Percentiles rank a stretch among this genome's conserved stretches.
phyloP scores from a whole-genome alignment of 2,797 vertebrate genomes.

The Manis crassicaudata region DNA sequence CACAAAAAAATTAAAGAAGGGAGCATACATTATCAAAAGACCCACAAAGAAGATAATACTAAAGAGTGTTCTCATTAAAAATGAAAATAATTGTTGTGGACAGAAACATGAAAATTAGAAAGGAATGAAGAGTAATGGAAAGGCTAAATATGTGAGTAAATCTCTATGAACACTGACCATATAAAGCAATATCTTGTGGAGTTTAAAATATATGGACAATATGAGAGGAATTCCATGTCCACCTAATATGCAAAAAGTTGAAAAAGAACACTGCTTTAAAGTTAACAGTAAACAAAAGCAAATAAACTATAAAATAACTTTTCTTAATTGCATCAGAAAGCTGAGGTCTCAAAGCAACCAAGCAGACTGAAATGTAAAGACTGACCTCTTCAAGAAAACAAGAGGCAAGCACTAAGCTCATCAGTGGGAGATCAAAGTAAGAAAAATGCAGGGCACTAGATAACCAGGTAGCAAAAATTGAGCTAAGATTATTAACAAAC shows the following conservation, averaged over 20 bases:
- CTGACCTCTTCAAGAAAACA: not conserved
- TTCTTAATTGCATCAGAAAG: conserved; percentile 27
- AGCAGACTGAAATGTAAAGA: conserved; percentile 18
- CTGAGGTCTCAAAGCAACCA: not conserved
- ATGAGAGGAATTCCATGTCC: not conserved
- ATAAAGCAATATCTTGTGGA: not conserved
- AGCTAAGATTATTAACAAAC: not conserved
- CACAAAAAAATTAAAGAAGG: not conserved
- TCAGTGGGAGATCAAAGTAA: not conserved
- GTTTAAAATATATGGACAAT: conserved; percentile 21
- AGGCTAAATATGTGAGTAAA: not conserved
- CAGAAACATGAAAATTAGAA: not conserved
- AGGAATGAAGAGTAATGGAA: conserved; percentile 5
- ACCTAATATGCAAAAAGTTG: not conserved
- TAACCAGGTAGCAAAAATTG: not conserved
- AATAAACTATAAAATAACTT: conserved; percentile 33
- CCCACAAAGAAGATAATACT: conserved; percentile 10
- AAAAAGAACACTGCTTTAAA: not conserved
- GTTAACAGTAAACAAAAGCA: not conserved
- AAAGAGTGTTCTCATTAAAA: not conserved
- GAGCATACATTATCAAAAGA: not conserved
- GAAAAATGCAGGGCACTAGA: not conserved
- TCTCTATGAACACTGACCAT: not conserved
- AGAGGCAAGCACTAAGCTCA: not conserved
- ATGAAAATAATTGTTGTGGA: conserved; percentile 31